Evolutionary conservation across 2,888 invertebrate species (phyloP), one percentile per base, ranked within the genome.

Genomic region (Plemyria rubiginata): DNA sequence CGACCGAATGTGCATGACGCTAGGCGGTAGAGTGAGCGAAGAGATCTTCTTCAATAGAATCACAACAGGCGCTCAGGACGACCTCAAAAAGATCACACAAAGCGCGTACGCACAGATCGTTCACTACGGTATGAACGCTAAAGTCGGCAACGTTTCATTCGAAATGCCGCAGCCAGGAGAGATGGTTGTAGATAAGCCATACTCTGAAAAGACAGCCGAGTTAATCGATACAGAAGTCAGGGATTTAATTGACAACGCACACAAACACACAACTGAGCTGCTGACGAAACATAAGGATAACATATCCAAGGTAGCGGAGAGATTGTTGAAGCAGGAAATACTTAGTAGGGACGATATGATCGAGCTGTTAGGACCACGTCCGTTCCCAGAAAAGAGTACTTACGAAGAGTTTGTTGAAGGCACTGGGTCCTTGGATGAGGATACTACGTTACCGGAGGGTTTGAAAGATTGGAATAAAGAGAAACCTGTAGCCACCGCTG

Each of bases 321-420:
- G 98, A 64, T 93, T 99, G 67, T 90, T 99, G 61, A 97, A 98
- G 80, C 97, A 98, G 81, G 99, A 99, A 92, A 96, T 99, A 71
- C 93, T 99, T 54, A 97, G 97, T 79, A 95, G 99, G 67, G 98
- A 99, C 51, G 99, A 99, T 82, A 98, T 99, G 98, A 97, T 99
- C 67, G 99, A 99, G 85, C 90, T 99, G 40, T 93, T 99, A 51
- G 99, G 99, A 0, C 94, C 95, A 29, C 93, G 99, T 72, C 99
- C 99, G 0, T 99, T 99, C 95, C 96, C 96, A 11, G 99, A 99
- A 88, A 99, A 99, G 92, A 98, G 99, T 12, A 99, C 99, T 9
- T 99, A 99, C 80, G 99, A 99, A 87, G 98, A 99, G 82, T 99
- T 99, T 88, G 99, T 99, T 0, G 99, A 98, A 88, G 99, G 98